A percentile compares a stretch with the other conserved stretches of the same genome.
phyloP scores from a whole-genome alignment of 92 coral and sea anemone species.

The Phenganax marumi region DNA sequence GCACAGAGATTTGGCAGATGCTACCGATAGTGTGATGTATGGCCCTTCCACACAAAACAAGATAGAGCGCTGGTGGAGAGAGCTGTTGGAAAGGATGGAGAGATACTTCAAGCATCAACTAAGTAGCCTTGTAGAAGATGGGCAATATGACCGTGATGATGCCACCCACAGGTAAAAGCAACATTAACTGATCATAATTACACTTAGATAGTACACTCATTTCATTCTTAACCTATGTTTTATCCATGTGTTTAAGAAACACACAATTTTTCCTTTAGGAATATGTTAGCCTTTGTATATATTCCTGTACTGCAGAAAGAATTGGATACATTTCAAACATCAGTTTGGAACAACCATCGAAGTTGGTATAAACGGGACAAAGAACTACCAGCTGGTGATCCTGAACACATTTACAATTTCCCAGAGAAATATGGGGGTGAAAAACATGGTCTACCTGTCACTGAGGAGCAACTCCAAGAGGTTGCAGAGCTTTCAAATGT shows the following conservation, averaged over 20 bases:
- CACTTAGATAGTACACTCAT: too few relatives aligned
- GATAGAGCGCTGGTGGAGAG: conserved; percentile 65
- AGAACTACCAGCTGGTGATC: too few relatives aligned
- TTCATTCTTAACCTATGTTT: too few relatives aligned
- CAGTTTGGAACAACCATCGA: conserved; percentile 42
- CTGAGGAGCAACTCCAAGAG: conserved; percentile 58
- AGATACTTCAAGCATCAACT: conserved; percentile 55
- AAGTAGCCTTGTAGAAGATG: conserved; percentile 57
- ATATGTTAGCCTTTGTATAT: too few relatives aligned
- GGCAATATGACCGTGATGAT: conserved; percentile 59
- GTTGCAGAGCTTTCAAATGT: conserved; percentile 54
- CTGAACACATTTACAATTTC: conserved; percentile 54
- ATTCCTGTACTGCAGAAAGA: too few relatives aligned
- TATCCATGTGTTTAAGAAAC: too few relatives aligned
- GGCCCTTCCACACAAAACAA: too few relatives aligned
- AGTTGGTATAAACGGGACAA: conserved; percentile 43
- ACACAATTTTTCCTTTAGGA: too few relatives aligned
- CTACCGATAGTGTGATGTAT: conserved; percentile 52
- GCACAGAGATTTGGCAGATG: conserved; percentile 57
- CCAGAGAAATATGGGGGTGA: conserved; percentile 59
- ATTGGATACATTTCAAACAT: too few relatives aligned
- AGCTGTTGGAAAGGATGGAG: conserved; percentile 63
- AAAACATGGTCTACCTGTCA: conserved; percentile 54
- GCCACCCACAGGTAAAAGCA: too few relatives aligned
- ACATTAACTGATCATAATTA: too few relatives aligned